Base-by-base conservation (phyloP, 1,140 invertebrate species). In the Pollicipes pollicipes region DNA sequence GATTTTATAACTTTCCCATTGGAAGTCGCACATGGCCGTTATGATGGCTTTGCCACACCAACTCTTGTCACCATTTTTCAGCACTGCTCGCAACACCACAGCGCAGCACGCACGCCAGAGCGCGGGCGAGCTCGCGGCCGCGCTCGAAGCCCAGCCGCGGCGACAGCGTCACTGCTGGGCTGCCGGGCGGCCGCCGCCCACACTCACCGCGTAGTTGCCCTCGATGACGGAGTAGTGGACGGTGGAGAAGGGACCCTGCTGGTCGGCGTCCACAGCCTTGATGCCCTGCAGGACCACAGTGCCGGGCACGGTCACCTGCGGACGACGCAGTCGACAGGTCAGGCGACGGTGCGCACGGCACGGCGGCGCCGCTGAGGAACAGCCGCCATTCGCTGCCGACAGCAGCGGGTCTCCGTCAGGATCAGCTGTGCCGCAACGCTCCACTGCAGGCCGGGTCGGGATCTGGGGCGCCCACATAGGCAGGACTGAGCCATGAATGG, bases 181-280 rank as follows among this genome's bases (percentile, higher is more conserved):
- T n/a, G n/a, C n/a, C n/a, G n/a, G n/a, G n/a, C n/a, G n/a, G n/a
- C 24, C 21, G 45, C 24, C 2, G 24, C 2, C 45, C 2, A 58
- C 17, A 66, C 64, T 66, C 79, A 89, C 88, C 31, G 88, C 87
- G 81, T 90, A 84, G 0, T 85, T 85, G 70, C 89, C 90, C 0
- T 88, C 84, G 68, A 90, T 81, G 68, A 94, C 87, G 35, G 87
- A 84, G 79, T 95, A 95, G 76, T 91, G 88, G 27, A 95, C 87
- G 0, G 90, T 93, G 24, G 90, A 91, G 81, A 89, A 93, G 28
- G 90, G 89, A 26, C 92, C 91, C 29, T 88, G 88, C 78, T 94
- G 91, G 83, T 95, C 92, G 70, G 86, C 85, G 81, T 95, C 91
- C 35, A 85, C 79, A 1, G 91, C 91, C 74, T 85, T 82, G 24